Conservation (phyloP, 2,113 vertebrate genomes). For the Trachemys scripta region DNA sequence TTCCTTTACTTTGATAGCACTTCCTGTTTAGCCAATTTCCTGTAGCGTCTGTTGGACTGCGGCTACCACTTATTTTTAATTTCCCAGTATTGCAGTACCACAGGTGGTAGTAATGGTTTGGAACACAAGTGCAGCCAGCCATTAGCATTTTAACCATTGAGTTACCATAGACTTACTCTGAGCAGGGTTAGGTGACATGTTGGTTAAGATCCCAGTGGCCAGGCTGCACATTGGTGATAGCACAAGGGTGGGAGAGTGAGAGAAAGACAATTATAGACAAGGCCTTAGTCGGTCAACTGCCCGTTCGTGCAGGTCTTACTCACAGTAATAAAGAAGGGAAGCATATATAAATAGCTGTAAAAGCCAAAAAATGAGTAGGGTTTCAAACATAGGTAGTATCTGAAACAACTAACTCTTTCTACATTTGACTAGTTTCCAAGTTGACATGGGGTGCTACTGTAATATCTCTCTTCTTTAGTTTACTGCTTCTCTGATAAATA, state of each 20-base stretch:
- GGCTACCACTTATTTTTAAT: constrained; percentile 2
- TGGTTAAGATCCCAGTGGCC: not conserved
- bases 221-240: not conserved
- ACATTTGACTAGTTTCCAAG: not conserved
- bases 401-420: not conserved
- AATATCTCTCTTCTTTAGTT: not conserved
- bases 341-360: not conserved
- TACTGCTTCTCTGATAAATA: not conserved
- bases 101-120: not conserved
- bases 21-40: not conserved
- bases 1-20: constrained; percentile 14
- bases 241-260: rapidly evolving
- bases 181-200: not conserved
- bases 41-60: not conserved
- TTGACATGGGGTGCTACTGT: not conserved
- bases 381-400: not conserved
- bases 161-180: not conserved
- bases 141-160: not conserved
- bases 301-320: not conserved
- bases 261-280: not conserved
- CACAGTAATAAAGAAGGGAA: not conserved
- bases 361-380: not conserved
- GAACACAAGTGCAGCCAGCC: not conserved
- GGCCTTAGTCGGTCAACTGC: not conserved
- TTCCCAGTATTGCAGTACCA: not conserved